A percentile compares a stretch with the other conserved stretches of the same genome.
Conservation (phyloP, 1,140 invertebrate genomes). For the Batillaria attramentaria region DNA sequence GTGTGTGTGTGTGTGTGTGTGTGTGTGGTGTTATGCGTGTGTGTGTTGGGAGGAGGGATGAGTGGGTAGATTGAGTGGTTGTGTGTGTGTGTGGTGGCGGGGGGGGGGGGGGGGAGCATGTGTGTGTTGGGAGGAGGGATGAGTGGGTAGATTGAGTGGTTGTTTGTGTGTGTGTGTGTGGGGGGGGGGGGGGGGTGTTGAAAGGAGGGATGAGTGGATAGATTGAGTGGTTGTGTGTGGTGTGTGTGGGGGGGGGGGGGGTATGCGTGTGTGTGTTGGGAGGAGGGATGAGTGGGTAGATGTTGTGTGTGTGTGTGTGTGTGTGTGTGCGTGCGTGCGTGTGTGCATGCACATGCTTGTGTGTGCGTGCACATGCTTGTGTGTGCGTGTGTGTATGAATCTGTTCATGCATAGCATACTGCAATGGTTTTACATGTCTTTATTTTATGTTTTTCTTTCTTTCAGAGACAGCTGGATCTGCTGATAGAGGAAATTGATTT, state of each 20-base stretch:
- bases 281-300: not conserved
- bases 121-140: no score
- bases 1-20: no score
- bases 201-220: no score
- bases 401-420: not conserved
- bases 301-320: not conserved
- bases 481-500: constrained; percentile 1
- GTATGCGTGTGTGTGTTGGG: constrained; percentile 8
- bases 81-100: no score
- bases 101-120: no score
- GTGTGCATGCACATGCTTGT: not conserved
- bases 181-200: no score
- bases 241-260: not conserved
- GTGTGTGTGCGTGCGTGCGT: not conserved
- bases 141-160: no score
- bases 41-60: no score
- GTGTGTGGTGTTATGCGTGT: no score
- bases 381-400: not conserved
- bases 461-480: constrained; percentile 9
- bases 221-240: not conserved
- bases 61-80: no score
- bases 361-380: not conserved
- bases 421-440: not conserved
- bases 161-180: no score
- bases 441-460: not conserved